Conservation (phyloP, 2,888 invertebrate genomes). For the Polietes domitor region DNA sequence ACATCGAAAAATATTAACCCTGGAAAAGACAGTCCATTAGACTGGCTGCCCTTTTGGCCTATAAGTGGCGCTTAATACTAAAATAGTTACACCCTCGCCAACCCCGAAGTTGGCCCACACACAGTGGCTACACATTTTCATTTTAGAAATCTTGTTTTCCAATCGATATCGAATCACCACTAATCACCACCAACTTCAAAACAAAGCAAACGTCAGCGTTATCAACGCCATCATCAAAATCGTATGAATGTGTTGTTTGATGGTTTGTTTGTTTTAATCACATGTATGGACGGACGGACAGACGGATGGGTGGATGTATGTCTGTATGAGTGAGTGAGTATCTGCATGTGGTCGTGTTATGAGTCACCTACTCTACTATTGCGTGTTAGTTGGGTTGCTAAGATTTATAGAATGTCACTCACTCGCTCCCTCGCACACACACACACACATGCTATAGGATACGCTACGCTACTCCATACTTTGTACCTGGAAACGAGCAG, state of each 20-base stretch:
- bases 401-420: constrained; percentile 23
- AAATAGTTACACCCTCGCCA: too few relatives aligned
- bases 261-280: not conserved
- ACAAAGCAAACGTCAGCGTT: not conserved
- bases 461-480: not conserved
- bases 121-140: too few relatives aligned
- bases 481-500: constrained; percentile 1
- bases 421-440: not conserved
- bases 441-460: not conserved
- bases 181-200: not conserved
- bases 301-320: too few relatives aligned
- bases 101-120: too few relatives aligned
- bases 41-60: too few relatives aligned
- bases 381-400: not conserved
- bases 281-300: too few relatives aligned
- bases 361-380: constrained; percentile 14
- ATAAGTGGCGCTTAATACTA: too few relatives aligned
- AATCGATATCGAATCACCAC: not conserved
- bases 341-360: not conserved
- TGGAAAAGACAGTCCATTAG: too few relatives aligned
- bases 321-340: too few relatives aligned
- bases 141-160: not conserved
- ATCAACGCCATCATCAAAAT: not conserved
- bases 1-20: too few relatives aligned
- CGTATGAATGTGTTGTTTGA: not conserved